These are phyloP conservation scores for Trachelipus rathkii DNA, from an alignment of 1,140 invertebrate genomes.

Conservation along the genomic window DNA sequence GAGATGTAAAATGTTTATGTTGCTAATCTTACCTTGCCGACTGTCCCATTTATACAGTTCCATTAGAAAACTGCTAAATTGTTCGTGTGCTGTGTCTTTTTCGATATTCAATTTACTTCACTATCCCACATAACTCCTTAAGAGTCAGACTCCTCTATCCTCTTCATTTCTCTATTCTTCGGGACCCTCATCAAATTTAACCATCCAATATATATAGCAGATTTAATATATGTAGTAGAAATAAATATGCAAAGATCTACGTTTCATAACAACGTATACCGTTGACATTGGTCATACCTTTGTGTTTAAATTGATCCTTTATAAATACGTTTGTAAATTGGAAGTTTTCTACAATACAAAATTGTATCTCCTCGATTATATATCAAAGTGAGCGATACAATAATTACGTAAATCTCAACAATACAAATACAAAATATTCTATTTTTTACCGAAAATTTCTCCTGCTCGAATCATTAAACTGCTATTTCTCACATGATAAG, in stretches of 20 bases:
- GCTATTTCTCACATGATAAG: constrained; percentile 23
- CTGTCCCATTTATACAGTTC: too few species aligned
- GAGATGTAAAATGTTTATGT: too few species aligned
- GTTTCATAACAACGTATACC: too few species aligned
- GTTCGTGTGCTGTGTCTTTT: too few species aligned
- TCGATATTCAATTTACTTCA: too few species aligned
- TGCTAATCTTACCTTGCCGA: too few species aligned
- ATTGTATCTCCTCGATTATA: constrained; percentile 31
- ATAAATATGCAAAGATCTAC: too few species aligned
- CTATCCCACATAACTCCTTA: too few species aligned
- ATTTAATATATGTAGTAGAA: too few species aligned
- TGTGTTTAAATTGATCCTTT: constrained; percentile 18
- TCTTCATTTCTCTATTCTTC: not conserved
- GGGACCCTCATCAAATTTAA: not conserved
- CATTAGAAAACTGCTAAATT: too few species aligned
- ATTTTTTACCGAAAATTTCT: constrained; percentile 32
- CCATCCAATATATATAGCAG: not conserved
- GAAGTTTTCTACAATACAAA: constrained; percentile 36
- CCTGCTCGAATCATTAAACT: constrained; percentile 33
- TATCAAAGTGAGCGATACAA: constrained; percentile 30
- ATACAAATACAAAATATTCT: too few species aligned
- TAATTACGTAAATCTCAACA: too few species aligned
- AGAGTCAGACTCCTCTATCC: not conserved
- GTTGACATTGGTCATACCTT: not conserved
- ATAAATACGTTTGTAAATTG: constrained; percentile 32